Conservation (phyloP, 2,113 vertebrate genomes). For the Indri indri region DNA sequence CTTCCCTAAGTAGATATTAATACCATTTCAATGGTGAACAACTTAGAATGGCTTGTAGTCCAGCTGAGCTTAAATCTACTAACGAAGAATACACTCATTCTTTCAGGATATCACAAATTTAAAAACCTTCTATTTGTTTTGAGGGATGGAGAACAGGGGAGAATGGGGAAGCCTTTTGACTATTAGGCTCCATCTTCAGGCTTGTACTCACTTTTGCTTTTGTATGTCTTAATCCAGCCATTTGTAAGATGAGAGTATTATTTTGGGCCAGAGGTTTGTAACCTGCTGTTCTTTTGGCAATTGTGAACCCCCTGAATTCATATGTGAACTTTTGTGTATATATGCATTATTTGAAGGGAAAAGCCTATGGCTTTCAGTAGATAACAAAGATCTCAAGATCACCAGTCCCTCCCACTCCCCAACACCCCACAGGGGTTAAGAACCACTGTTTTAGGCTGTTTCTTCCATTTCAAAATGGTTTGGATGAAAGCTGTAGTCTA, state of each 20-base stretch:
- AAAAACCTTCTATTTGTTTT: background rate
- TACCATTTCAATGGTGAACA: background rate
- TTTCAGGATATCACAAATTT: background rate
- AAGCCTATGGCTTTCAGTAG: background rate
- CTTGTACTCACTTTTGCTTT: background rate
- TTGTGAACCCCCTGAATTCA: background rate
- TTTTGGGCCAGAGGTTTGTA: background rate
- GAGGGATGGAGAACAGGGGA: background rate
- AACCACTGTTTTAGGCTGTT: background rate
- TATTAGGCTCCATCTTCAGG: background rate
- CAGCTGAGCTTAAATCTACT: background rate
- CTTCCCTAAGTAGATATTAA: background rate
- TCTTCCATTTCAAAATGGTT: background rate
- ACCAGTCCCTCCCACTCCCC: background rate
- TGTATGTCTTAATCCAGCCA: background rate
- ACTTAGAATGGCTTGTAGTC: background rate
- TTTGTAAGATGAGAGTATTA: background rate
- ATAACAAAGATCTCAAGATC: background rate
- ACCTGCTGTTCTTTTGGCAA: background rate
- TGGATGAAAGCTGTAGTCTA: background rate
- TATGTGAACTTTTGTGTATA: background rate
- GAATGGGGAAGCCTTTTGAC: background rate
- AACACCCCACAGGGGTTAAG: background rate
- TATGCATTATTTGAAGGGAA: background rate
- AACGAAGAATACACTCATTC: background rate